A percentile compares a stretch with the other conserved stretches of the same genome.
These are phyloP conservation scores for Sminthurinus signatus DNA, from an alignment of 1,140 invertebrate species.

Conservation along the genomic window DNA sequence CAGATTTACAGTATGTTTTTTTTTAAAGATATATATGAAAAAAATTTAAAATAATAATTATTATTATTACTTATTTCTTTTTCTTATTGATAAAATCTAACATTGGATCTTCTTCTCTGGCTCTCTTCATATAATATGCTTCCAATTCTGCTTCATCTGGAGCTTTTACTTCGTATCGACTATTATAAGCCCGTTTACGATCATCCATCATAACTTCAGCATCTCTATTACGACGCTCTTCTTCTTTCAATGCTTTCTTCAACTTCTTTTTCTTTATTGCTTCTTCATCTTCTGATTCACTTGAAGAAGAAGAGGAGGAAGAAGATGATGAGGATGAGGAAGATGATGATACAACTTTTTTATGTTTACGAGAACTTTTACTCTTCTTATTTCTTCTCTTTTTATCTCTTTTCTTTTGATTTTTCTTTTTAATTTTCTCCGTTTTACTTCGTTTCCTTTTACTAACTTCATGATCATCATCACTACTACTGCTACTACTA, in stretches of 20 bases:
- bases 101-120: constrained; percentile 87
- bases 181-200: constrained; percentile 85
- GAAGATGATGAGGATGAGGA: constrained; percentile 15
- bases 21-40: constrained; percentile 6
- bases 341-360: constrained; percentile 11
- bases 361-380: not conserved
- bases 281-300: constrained; percentile 45
- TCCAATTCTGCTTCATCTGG: constrained; percentile 89
- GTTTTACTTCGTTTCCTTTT: no score
- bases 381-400: constrained; percentile 35
- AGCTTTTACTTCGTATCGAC: constrained; percentile 71
- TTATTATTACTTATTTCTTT: no score
- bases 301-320: constrained; percentile 14
- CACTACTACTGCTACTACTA: no score
- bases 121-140: constrained; percentile 80
- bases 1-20: no score
- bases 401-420: constrained; percentile 50
- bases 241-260: constrained; percentile 56
- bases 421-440: constrained; percentile 43
- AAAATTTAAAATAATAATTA: constrained; percentile 6
- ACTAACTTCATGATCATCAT: no score
- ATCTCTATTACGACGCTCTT: constrained; percentile 56
- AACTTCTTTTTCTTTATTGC: constrained; percentile 44
- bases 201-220: constrained; percentile 71
- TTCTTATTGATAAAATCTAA: constrained; percentile 44